phyloP scores from a whole-genome alignment of 2,797 vertebrate genomes.

The Clarias platycephalus region DNA sequence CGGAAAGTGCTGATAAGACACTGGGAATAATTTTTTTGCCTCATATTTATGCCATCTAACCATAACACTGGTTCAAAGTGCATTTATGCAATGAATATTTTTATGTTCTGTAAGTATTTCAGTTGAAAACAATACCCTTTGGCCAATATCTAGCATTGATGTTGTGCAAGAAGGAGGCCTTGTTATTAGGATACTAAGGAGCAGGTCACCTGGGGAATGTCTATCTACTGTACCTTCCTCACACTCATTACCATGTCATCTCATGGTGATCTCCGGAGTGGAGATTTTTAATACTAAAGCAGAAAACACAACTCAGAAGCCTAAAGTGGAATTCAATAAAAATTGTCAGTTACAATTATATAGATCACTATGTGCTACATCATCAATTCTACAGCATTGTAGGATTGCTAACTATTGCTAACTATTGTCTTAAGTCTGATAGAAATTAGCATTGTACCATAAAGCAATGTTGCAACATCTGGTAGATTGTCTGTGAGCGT shows the following conservation, averaged over 20 bases:
- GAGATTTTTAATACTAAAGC: background rate
- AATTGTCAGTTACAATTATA: background rate
- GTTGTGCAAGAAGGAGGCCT: background rate
- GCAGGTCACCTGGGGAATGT: background rate
- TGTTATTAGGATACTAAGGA: background rate
- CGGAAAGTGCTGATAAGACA: no score
- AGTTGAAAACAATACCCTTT: no score
- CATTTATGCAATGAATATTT: background rate
- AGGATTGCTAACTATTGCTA: background rate
- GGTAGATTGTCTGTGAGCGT: background rate
- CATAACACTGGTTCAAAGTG: background rate
- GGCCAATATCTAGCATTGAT: background rate
- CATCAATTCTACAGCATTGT: background rate
- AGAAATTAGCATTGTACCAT: no score
- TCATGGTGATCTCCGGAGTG: background rate
- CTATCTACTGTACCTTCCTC: background rate
- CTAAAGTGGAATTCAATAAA: background rate
- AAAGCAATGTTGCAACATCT: background rate
- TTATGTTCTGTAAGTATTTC: no score
- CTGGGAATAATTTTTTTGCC: no score
- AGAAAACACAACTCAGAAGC: background rate
- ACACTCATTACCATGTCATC: background rate
- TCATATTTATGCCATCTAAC: background rate
- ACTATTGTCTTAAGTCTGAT: background rate
- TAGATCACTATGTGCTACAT: background rate